These are phyloP conservation scores for Scrobipalpa atriplicella DNA, from an alignment of 2,888 invertebrate species.

Conservation along the genomic window DNA sequence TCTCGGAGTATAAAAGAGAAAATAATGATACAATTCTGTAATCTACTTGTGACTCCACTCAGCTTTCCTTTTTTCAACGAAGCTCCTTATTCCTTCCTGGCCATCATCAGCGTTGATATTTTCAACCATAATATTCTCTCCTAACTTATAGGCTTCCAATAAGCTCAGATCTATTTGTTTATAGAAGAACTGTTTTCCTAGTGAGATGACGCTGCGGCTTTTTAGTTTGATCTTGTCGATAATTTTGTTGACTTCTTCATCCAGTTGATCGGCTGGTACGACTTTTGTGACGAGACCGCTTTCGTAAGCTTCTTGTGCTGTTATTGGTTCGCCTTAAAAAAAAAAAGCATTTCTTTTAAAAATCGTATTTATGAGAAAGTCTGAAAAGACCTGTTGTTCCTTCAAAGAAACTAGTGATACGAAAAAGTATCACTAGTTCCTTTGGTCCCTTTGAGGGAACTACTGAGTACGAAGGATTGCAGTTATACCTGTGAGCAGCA, in stretches of 20 bases:
- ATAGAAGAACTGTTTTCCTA: constrained; percentile 96
- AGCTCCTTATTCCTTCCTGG: constrained; percentile 94
- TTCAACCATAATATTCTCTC: constrained; percentile 90
- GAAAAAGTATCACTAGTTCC: too few species aligned
- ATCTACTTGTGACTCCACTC: constrained; percentile 84
- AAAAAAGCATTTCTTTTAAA: too few species aligned
- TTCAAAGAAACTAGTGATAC: too few species aligned
- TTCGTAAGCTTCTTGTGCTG: constrained; percentile 90
- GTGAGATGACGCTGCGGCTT: constrained; percentile 90
- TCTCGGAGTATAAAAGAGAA: background rate
- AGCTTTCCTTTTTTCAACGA: constrained; percentile 93
- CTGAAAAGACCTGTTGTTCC: too few species aligned
- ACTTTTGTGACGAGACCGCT: constrained; percentile 90
- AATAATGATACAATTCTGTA: background rate
- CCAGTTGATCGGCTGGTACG: constrained; percentile 77
- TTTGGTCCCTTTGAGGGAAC: too few species aligned
- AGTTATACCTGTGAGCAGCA: constrained; percentile 94
- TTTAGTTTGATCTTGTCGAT: constrained; percentile 88
- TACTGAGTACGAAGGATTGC: too few species aligned
- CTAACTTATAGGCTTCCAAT: constrained; percentile 89
- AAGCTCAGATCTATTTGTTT: constrained; percentile 89
- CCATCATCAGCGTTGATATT: constrained; percentile 93
- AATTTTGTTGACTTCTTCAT: constrained; percentile 85
- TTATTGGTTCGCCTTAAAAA: constrained; percentile 87
- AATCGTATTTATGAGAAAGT: background rate